A percentile compares a stretch with the other conserved stretches of the same genome.
Conservation (phyloP, 2,888 invertebrate species). For the Archips crataeganus region DNA sequence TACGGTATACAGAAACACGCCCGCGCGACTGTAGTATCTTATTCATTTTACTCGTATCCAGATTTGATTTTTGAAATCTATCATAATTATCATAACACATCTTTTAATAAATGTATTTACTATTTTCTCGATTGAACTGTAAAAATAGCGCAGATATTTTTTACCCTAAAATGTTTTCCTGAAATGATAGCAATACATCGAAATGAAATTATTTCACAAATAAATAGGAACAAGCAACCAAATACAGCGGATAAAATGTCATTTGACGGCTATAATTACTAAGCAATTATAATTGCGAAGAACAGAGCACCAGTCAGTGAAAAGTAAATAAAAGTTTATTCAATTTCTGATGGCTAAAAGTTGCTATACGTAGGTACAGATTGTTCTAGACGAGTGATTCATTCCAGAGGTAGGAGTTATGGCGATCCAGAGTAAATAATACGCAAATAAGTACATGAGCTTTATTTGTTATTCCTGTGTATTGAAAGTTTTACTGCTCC, state of each 20-base stretch:
- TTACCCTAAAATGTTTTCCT: no score
- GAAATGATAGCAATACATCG: no score
- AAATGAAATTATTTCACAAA: no score
- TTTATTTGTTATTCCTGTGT: conserved; percentile 41
- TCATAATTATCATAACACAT: not conserved
- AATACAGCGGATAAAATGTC: not conserved
- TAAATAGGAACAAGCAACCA: not conserved
- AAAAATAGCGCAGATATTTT: no score
- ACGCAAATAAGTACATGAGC: conserved; percentile 47
- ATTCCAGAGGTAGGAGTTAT: conserved; percentile 52
- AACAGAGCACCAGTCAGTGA: not conserved
- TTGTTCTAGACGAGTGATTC: conserved; percentile 54
- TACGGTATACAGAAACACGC: no score
- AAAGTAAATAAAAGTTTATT: not conserved
- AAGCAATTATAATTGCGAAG: not conserved
- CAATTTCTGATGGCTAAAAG: conserved; percentile 13
- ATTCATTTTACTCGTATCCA: not conserved
- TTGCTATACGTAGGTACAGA: conserved; percentile 31
- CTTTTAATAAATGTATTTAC: no score
- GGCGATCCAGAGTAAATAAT: conserved; percentile 51
- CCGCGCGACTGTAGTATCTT: no score
- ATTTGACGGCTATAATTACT: not conserved
- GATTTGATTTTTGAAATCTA: not conserved
- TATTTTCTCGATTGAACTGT: no score
- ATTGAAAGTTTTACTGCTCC: conserved; percentile 36